These are phyloP conservation scores for Brachyalestes nurse DNA, from an alignment of 2,797 vertebrate genomes.

Conservation along the genomic window DNA sequence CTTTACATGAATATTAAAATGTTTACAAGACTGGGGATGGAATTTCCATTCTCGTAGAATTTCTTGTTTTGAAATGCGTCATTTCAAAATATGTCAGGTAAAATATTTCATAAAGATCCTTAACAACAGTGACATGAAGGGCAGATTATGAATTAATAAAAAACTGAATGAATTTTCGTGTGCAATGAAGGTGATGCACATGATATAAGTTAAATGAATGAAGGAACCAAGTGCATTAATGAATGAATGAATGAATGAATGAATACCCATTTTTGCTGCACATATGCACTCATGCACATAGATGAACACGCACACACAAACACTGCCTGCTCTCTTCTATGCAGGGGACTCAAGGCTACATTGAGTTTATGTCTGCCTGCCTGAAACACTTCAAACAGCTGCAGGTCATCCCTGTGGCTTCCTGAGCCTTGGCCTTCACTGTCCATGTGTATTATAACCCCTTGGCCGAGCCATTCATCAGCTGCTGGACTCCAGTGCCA, in stretches of 20 bases:
- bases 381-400: slow-evolving; percentile 17
- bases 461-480: slow-evolving; percentile 70
- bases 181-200: background rate
- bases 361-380: slow-evolving; percentile 11
- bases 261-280: background rate
- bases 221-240: background rate
- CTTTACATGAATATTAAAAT: too few relatives aligned
- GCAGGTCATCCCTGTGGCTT: slow-evolving; percentile 37
- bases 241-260: slow-evolving; percentile 7
- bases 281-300: background rate
- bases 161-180: too few relatives aligned
- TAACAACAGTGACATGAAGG: too few relatives aligned
- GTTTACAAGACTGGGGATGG: too few relatives aligned
- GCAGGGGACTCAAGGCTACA: slow-evolving; percentile 39
- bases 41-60: too few relatives aligned
- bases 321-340: slow-evolving; percentile 14
- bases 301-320: background rate
- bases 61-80: too few relatives aligned
- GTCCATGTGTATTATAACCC: slow-evolving; percentile 58
- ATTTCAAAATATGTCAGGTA: too few relatives aligned
- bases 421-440: slow-evolving; percentile 67
- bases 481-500: slow-evolving; percentile 57
- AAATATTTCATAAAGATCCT: too few relatives aligned
- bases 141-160: too few relatives aligned
- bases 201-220: background rate